phyloP scores from a whole-genome alignment of 2,113 vertebrate genomes.

The Cheilinus undulatus region DNA sequence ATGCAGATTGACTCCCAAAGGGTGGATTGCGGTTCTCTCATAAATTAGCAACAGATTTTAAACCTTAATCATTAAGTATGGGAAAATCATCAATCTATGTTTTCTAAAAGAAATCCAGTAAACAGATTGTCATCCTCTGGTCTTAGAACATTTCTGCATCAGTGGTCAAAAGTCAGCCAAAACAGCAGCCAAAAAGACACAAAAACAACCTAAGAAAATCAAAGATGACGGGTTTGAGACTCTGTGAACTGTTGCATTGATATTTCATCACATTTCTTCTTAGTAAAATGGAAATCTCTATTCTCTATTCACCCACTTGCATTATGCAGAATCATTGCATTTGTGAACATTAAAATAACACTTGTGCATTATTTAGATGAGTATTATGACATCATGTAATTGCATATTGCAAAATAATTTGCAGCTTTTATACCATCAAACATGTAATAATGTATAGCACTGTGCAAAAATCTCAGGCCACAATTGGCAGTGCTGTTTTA shows the following conservation, averaged over 20 bases:
- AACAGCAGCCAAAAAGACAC: neutral
- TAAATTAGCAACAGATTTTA: neutral
- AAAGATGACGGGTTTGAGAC: slow-evolving; percentile 6
- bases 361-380: neutral
- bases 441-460: too few relatives aligned
- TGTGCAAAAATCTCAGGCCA: too few relatives aligned
- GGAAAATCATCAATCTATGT: neutral
- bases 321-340: neutral
- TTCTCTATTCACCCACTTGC: neutral
- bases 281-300: neutral
- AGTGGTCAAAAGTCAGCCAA: neutral
- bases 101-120: neutral
- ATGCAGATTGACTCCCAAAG: slow-evolving; percentile 49
- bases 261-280: slow-evolving; percentile 40
- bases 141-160: neutral
- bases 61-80: neutral
- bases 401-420: neutral
- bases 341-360: neutral
- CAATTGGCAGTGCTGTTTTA: too few relatives aligned
- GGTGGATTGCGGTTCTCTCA: slow-evolving; percentile 29
- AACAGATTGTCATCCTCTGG: neutral
- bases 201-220: neutral
- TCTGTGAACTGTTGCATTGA: neutral
- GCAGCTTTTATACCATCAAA: slow-evolving; percentile 9
- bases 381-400: neutral